Evolutionary conservation across 2,888 invertebrate genomes (phyloP), one percentile per base, ranked within the genome.

Genomic region (Agapostemon virescens): DNA sequence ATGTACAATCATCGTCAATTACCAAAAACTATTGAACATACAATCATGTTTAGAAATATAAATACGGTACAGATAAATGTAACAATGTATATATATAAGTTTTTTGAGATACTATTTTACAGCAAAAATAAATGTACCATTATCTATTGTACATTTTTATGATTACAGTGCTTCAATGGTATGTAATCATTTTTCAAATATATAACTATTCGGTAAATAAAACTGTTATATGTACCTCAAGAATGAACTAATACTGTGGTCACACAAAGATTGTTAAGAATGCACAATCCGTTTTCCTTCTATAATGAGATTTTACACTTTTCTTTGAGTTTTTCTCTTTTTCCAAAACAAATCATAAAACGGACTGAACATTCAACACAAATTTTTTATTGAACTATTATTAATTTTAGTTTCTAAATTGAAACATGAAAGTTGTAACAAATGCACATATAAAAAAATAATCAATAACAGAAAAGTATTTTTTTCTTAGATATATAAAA

Each of bases 371-470:
- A 79, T 72, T 77, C 64, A 58, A 71, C 49, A 61, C n/a, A 76
- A 68, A 73, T 68, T n/a, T 55, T 79, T 30, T 36, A 75, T 71
- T 63, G 49, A 63, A 72, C 69, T 69, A 64, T 77, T 26, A 66
- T 76, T 72, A 69, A 40, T 74, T 45, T 38, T 83, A 82, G 7
- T 23, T 61, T 66, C 38, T 77, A 75, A 85, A 74, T 74, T 73
- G 58, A 80, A 63, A 33, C 15, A 15, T 33, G 36, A 52, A 70
- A 67, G 61, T 80, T 61, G 13, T 74, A 75, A 85, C 68, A 83
- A 77, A 86, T 78, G 64, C 55, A 58, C 68, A 20, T 73, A 63
- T 85, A 83, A 83, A 87, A 86, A 86, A 85, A 84, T 86, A 80
- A 55, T 26, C 55, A 17, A 85, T 72, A 45, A 63, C 26, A 26